phyloP scores from a whole-genome alignment of 2,113 vertebrate species.

The Stigmatopora argus region DNA sequence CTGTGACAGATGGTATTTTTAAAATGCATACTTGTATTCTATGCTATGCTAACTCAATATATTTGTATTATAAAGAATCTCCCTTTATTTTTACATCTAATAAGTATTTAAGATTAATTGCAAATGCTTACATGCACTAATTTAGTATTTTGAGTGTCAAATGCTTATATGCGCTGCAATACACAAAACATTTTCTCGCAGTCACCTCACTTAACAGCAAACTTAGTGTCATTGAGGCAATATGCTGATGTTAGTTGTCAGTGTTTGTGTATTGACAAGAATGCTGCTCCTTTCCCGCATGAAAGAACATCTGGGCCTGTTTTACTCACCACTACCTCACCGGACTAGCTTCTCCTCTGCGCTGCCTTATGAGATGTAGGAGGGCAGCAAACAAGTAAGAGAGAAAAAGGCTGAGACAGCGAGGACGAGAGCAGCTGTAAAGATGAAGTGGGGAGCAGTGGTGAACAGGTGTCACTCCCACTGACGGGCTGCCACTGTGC shows the following conservation, averaged over 20 bases:
- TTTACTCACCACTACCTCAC: constrained; percentile 30
- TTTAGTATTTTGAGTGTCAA: constrained; percentile 5
- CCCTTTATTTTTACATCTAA: constrained; percentile 4
- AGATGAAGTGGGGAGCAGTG: constrained; percentile 40
- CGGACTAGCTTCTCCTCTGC: constrained; percentile 27
- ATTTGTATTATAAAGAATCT: background rate
- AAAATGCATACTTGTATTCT: background rate
- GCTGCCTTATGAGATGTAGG: constrained; percentile 11
- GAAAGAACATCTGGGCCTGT: constrained; percentile 57
- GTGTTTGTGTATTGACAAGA: constrained; percentile 52
- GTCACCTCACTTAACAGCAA: constrained; percentile 50
- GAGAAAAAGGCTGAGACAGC: constrained; percentile 36
- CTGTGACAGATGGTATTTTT: too few relatives aligned
- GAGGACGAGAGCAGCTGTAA: constrained; percentile 47
- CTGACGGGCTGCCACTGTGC: constrained; percentile 43
- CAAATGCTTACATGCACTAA: constrained; percentile 11
- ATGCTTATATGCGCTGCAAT: constrained; percentile 19
- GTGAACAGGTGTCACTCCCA: constrained; percentile 69
- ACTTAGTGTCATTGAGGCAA: constrained; percentile 46
- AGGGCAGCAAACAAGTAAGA: constrained; percentile 3
- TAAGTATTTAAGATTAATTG: too few relatives aligned
- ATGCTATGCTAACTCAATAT: background rate
- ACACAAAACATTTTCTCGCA: constrained; percentile 43
- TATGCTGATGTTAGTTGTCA: constrained; percentile 52
- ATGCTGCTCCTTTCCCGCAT: constrained; percentile 25